Base-by-base conservation (phyloP, 1,140 invertebrate genomes). In the Leptinotarsa lineolata region DNA sequence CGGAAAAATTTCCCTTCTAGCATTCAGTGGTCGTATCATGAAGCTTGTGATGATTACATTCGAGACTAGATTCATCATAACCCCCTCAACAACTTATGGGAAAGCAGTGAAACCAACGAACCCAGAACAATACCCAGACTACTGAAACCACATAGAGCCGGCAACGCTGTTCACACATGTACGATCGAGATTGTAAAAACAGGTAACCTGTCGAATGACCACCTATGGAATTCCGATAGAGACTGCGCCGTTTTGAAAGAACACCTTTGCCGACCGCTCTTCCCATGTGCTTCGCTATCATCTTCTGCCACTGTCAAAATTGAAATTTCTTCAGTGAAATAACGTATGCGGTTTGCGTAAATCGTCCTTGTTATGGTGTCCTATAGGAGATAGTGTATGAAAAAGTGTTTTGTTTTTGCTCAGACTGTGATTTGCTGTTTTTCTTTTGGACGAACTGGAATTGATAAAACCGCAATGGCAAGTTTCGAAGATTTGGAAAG, bases 401-500 rank as follows among this genome's bases (percentile, higher is more conserved):
- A 54, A 54, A 16, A 54, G 48, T 54, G 48, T 16, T 16, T 54
- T 54, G 48, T 54, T 54, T 54, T 54, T 54, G 16, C 48, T 4
- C 4, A 54, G 48, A 15, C 48, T 54, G 6, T n/a, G 5, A 15
- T 54, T 54, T 18, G 4, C n/a, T 54, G 15, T 54, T 54, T 54
- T 54, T 54, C n/a, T 4, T 54, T 13, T 54, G 6, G 48, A 54
- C 16, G 13, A 54, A 16, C n/a, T 54, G 48, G 48, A 54, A 54
- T 13, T n/a, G 6, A 54, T 12, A 54, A 8, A 18, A 4, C 12
- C 12, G 54, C 18, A 59, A 69, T 69, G 68, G 68, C 68, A 24
- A 69, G n/a, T 69, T 69, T 69, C 30, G 30, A 69, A 59, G 68
- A 69, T 46, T 58, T 69, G 30, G n/a, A 69, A 59, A n/a, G 54